These are phyloP conservation scores for Philopotamus ludificatus DNA, from an alignment of 1,140 invertebrate species.

Conservation along the genomic window DNA sequence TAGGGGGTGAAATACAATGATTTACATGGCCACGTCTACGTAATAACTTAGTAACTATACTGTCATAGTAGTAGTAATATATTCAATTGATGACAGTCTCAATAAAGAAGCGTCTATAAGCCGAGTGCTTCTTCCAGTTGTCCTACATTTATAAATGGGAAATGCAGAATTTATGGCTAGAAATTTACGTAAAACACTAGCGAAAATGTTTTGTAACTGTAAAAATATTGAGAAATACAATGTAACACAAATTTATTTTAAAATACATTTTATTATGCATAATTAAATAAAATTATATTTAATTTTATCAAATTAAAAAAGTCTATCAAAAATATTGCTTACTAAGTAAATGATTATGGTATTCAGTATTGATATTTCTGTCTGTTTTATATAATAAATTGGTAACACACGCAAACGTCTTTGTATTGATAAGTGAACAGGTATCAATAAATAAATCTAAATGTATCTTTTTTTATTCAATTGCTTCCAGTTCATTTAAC, in stretches of 20 bases:
- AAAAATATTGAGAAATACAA: too few species aligned
- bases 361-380: too few species aligned
- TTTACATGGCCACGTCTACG: not conserved
- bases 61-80: not conserved
- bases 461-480: not conserved
- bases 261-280: too few species aligned
- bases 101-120: not conserved
- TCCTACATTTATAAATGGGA: not conserved
- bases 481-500: conserved; percentile 15
- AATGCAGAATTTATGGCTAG: not conserved
- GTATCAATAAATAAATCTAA: not conserved
- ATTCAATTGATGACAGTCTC: not conserved
- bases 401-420: too few species aligned
- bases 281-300: too few species aligned
- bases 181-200: not conserved
- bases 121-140: not conserved
- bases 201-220: not conserved
- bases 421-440: not conserved
- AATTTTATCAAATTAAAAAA: too few species aligned
- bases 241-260: too few species aligned
- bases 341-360: too few species aligned
- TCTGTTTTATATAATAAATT: too few species aligned
- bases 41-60: not conserved
- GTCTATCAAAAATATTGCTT: too few species aligned
- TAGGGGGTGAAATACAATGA: not conserved